A percentile compares a stretch with the other conserved stretches of the same genome.
These are phyloP conservation scores for Tiaroga cobitis DNA, from an alignment of 2,797 vertebrate species.

Conservation along the genomic window DNA sequence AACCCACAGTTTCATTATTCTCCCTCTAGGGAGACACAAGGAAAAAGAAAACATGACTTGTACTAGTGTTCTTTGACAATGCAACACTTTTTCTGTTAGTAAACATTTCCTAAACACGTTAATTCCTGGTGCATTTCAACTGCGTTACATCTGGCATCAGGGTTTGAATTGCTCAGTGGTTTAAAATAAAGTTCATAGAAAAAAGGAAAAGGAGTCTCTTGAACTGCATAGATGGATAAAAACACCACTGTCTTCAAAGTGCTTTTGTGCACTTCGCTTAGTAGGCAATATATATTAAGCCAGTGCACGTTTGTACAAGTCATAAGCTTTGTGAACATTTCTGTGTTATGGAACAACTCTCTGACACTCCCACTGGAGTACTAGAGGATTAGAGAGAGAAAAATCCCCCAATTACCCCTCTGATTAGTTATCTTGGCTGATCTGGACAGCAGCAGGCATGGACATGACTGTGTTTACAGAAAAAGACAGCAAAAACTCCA, in stretches of 20 bases:
- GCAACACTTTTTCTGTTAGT: slow-evolving; percentile 69
- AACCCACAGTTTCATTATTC: slow-evolving; percentile 39
- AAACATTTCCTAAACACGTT: slow-evolving; percentile 64
- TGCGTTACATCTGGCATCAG: slow-evolving; percentile 60
- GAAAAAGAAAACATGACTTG: slow-evolving; percentile 60
- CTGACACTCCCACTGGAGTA: slow-evolving; percentile 53
- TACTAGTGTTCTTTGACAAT: slow-evolving; percentile 59
- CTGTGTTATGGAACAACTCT: slow-evolving; percentile 68
- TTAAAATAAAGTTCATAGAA: slow-evolving; percentile 38
- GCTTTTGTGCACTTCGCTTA: slow-evolving; percentile 47
- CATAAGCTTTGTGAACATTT: slow-evolving; percentile 68
- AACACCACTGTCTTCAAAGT: slow-evolving; percentile 21
- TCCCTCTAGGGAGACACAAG: slow-evolving; percentile 26
- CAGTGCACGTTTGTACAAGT: slow-evolving; percentile 76
- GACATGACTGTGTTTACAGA: slow-evolving; percentile 34
- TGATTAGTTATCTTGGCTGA: slow-evolving; percentile 54
- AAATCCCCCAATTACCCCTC: slow-evolving; percentile 56
- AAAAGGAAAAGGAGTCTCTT: slow-evolving; percentile 31
- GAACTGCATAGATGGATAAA: slow-evolving; percentile 42
- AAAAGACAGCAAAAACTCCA: slow-evolving; percentile 7
- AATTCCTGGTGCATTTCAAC: slow-evolving; percentile 55
- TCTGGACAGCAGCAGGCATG: slow-evolving; percentile 60
- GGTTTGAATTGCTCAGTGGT: slow-evolving; percentile 31
- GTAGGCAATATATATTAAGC: slow-evolving; percentile 61
- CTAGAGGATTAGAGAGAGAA: slow-evolving; percentile 57